Percentiles rank a stretch among this genome's conserved stretches.
Conservation (phyloP, 2,888 invertebrate species). For the Hedya salicella region DNA sequence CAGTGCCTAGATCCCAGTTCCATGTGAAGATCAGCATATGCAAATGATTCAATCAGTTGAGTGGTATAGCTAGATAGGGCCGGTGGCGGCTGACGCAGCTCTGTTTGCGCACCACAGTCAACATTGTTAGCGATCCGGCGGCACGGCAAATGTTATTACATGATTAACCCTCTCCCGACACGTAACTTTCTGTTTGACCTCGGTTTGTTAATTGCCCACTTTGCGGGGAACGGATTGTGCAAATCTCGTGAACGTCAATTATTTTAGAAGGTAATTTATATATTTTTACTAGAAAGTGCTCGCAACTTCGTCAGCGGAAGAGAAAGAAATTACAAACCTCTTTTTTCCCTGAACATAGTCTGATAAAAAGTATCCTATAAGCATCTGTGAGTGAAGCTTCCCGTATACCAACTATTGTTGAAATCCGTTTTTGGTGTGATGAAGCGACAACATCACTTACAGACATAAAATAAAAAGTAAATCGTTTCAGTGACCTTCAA, state of each 20-base stretch:
- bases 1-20: constrained; percentile 9
- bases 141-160: constrained; percentile 75
- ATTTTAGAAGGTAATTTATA: constrained; percentile 43
- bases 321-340: no score
- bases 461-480: no score
- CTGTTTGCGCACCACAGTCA: constrained; percentile 79
- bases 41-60: constrained; percentile 43
- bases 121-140: constrained; percentile 76
- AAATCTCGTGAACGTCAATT: constrained; percentile 58
- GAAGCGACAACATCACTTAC: no score
- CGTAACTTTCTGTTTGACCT: constrained; percentile 71
- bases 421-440: no score
- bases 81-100: constrained; percentile 74
- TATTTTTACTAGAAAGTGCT: not conserved
- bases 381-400: no score
- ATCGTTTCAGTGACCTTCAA: no score
- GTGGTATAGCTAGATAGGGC: constrained; percentile 48
- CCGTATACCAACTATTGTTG: no score
- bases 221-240: constrained; percentile 45
- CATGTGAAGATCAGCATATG: constrained; percentile 33
- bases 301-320: no score
- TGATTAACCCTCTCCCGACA: constrained; percentile 74
- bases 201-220: constrained; percentile 73
- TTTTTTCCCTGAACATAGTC: no score
- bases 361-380: no score